These are phyloP conservation scores for Thelaira solivaga DNA, from an alignment of 2,888 invertebrate genomes.

Conservation along the genomic window DNA sequence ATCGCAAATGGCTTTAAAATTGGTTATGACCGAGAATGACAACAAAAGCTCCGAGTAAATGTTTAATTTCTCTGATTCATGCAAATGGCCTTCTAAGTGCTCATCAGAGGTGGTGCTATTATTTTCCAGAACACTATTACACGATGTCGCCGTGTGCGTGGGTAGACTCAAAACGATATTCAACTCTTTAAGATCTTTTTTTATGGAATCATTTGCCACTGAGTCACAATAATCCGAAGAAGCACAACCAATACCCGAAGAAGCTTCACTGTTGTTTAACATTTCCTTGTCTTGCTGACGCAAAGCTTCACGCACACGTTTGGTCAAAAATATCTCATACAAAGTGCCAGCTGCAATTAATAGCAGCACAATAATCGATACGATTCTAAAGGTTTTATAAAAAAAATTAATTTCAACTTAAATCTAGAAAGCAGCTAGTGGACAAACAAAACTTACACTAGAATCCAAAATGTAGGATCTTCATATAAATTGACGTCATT, in stretches of 20 bases:
- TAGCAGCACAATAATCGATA: conserved; percentile 78
- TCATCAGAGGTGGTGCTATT: conserved; percentile 80
- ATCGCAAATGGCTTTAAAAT: conserved; percentile 88
- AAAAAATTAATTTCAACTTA: conserved; percentile 55
- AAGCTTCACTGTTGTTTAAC: conserved; percentile 76
- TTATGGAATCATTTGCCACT: conserved; percentile 70
- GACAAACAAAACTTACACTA: conserved; percentile 83
- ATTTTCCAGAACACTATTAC: conserved; percentile 48
- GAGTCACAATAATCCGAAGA: conserved; percentile 77
- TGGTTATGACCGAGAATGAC: conserved; percentile 87
- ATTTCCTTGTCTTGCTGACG: conserved; percentile 75
- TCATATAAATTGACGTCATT: conserved; percentile 82
- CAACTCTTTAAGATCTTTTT: conserved; percentile 73
- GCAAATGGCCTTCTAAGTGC: conserved; percentile 79
- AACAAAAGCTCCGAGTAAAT: conserved; percentile 81
- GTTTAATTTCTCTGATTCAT: conserved; percentile 78
- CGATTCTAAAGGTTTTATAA: conserved; percentile 77
- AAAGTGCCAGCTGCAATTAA: conserved; percentile 83
- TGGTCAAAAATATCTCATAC: conserved; percentile 81
- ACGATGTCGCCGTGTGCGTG: conserved; percentile 75
- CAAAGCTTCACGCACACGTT: conserved; percentile 70
- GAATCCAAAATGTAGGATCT: conserved; percentile 84
- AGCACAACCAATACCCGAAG: conserved; percentile 78
- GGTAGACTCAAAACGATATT: conserved; percentile 76
- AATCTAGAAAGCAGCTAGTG: no score